A percentile compares a stretch with the other conserved stretches of the same genome.
phyloP scores from a whole-genome alignment of 1,140 invertebrate genomes.

The Nylanderia fulva region DNA sequence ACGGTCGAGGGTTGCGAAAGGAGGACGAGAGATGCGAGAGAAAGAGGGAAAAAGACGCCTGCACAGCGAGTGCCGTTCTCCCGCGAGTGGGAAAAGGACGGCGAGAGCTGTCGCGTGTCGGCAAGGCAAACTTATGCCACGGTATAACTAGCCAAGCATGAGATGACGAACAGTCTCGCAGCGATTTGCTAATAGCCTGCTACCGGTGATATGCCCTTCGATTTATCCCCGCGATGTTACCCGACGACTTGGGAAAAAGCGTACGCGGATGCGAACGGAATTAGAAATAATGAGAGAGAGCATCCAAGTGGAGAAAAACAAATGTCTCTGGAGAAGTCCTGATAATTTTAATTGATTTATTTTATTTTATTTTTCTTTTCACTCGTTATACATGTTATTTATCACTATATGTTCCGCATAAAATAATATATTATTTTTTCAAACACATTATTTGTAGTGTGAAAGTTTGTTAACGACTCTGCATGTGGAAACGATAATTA shows the following conservation, averaged over 20 bases:
- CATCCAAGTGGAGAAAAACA: neutral
- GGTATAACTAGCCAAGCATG: conserved; percentile 75
- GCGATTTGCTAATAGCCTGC: conserved; percentile 74
- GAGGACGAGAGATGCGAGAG: neutral
- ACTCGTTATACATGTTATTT: too few relatives aligned
- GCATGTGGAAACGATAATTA: neutral
- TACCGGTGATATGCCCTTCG: conserved; percentile 66
- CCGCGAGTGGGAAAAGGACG: conserved; percentile 49
- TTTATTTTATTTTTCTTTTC: too few relatives aligned
- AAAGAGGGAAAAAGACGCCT: conserved; percentile 32
- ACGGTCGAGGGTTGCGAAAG: conserved; percentile 23
- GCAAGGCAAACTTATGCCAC: conserved; percentile 61
- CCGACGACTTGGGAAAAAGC: neutral
- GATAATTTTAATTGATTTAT: too few relatives aligned
- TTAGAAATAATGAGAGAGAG: neutral
- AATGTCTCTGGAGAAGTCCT: too few relatives aligned
- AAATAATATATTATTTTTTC: conserved; percentile 1
- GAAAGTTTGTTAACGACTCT: neutral
- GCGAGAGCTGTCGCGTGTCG: conserved; percentile 80
- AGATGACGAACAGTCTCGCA: conserved; percentile 77
- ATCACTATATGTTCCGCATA: too few relatives aligned
- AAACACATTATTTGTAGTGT: neutral
- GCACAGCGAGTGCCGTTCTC: conserved; percentile 7
- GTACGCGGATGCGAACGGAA: neutral
- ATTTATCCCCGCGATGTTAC: conserved; percentile 7